Conservation (phyloP, 2,888 invertebrate genomes). For the Perithous albicinctus region DNA sequence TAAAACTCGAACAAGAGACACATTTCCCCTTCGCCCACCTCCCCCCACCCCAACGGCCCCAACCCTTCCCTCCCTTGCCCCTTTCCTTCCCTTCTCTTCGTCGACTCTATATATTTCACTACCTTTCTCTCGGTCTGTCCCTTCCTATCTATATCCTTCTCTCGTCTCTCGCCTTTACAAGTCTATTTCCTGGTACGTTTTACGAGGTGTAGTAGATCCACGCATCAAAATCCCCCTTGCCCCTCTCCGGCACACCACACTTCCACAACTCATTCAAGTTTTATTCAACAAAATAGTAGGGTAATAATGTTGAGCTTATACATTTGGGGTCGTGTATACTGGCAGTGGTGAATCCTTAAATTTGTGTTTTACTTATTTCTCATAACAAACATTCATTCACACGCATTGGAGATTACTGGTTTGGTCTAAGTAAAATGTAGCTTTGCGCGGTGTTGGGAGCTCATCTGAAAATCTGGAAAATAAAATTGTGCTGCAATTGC, state of each 20-base stretch:
- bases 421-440: not conserved
- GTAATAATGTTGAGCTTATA: not conserved
- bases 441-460: no score
- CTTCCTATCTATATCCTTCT: conserved; percentile 36
- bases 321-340: not conserved
- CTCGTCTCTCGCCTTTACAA: conserved; percentile 45
- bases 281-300: conserved; percentile 37
- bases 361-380: not conserved
- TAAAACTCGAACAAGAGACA: conserved; percentile 65
- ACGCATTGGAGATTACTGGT: not conserved
- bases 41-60: no score
- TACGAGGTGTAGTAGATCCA: conserved; percentile 49
- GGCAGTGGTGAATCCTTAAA: not conserved
- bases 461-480: no score
- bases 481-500: no score
- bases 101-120: conserved; percentile 27
- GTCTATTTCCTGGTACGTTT: conserved; percentile 57
- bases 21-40: conserved; percentile 15
- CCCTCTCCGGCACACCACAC: not conserved
- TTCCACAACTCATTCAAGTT: conserved; percentile 51
- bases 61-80: not conserved
- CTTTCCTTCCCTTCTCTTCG: conserved; percentile 18
- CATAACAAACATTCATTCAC: not conserved
- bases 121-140: conserved; percentile 15
- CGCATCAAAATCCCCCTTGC: no score